A percentile compares a stretch with the other conserved stretches of the same genome.
Evolutionary conservation across 35 echinoderm and acorn worm species (phyloP).

Genomic region (Ptychodera flava): DNA sequence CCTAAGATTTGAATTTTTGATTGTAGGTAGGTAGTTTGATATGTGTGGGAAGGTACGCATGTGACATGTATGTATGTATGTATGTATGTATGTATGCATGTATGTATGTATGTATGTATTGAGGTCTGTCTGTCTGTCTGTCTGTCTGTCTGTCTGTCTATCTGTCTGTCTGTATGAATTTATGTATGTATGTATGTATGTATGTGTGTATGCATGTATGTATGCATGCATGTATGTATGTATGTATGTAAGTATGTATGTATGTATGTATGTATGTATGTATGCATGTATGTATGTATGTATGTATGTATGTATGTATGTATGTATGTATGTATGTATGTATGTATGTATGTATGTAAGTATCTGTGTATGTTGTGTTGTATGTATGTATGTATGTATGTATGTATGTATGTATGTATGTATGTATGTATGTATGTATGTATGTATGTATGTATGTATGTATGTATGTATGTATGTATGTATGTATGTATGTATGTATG

Average conservation of each 20-base stretch:
- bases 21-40: neutral
- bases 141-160: neutral
- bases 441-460: constrained; percentile 2
- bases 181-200: too few species aligned
- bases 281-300: too few species aligned
- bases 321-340: too few species aligned
- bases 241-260: too few species aligned
- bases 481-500: constrained; percentile 2
- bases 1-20: neutral
- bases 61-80: constrained; percentile 1
- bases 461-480: neutral
- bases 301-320: too few species aligned
- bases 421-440: neutral
- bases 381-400: too few species aligned
- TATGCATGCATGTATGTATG: too few species aligned
- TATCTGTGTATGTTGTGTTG: too few species aligned
- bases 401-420: too few species aligned
- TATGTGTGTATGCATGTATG: too few species aligned
- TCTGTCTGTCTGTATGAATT: neutral
- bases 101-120: neutral
- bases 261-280: too few species aligned
- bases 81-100: neutral
- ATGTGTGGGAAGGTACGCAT: neutral
- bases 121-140: neutral
- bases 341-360: too few species aligned